Conservation (phyloP, 2,797 vertebrate species). For the Orientallactaga sibirica region DNA sequence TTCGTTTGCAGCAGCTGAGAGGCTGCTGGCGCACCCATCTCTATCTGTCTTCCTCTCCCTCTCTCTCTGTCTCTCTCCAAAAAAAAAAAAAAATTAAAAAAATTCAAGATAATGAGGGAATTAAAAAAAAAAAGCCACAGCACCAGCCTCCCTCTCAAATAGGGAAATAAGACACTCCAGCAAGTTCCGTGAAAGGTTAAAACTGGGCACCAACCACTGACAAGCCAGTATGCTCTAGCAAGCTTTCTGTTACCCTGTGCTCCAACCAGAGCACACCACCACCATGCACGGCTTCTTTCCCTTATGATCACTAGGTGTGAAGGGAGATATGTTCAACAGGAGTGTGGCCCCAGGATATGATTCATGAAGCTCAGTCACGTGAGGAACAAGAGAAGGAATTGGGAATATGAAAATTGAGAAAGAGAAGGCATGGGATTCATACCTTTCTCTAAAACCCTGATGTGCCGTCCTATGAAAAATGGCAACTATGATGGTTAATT, state of each 20-base stretch:
- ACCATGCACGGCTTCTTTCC: not conserved
- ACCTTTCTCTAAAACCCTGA: not conserved
- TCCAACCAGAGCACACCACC: not conserved
- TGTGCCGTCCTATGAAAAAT: not conserved
- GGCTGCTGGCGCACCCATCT: no score
- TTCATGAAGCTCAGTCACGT: not conserved
- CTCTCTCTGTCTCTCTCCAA: no score
- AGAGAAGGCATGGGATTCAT: not conserved
- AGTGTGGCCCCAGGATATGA: not conserved
- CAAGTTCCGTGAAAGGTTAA: not conserved
- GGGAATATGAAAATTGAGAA: not conserved
- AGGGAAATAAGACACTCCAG: not conserved
- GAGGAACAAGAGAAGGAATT: not conserved
- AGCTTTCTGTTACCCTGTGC: not conserved
- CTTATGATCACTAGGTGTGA: slow-evolving; percentile 15
- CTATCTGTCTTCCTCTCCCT: no score
- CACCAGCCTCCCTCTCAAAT: not conserved
- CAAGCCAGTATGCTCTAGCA: not conserved
- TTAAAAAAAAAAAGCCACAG: not conserved
- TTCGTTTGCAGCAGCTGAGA: no score
- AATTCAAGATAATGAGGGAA: no score
- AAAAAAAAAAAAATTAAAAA: not conserved
- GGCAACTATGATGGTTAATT: not conserved
- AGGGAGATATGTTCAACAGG: not conserved
- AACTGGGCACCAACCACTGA: not conserved